Base-by-base conservation (phyloP, 2,113 vertebrate species). In the Pelmatolapia mariae region DNA sequence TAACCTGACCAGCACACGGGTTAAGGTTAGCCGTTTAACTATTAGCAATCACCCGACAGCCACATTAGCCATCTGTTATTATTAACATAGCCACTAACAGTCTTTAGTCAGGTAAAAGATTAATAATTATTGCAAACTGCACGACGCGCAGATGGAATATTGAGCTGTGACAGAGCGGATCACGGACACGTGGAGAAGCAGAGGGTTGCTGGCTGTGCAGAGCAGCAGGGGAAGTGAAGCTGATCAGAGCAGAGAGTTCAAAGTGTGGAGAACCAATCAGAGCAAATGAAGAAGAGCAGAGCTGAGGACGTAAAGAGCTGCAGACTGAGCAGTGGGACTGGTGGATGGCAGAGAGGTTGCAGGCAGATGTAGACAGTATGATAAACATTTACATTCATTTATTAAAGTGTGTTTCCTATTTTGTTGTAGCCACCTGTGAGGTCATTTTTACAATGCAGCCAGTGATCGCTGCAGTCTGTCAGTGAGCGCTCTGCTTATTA, bases 11-110 rank as follows among this genome's bases (percentile, higher is more conserved):
- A 33, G 57, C 57, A 33, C 57, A 33, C 2, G 16, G 1, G 15
- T 59, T 31, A 31, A 31, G 15, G 0, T 31, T 31, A 10, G 57
- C 26, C 0, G 15, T 59, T 31, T 59, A 61, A 61, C 57, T 61
- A 61, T 33, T 19, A 61, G 57, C 16, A 19, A 33, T 31, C 18
- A 59, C 56, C 26, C 3, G 26, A 59, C 0, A 29, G 24, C 56
- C 56, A 59, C 26, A 33, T 19, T 61, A 33, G 57, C 29, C 57
- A 11, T 63, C 57, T 31, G 57, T 1, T 61, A 61, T 61, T 61
- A 31, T 61, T 61, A 61, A 31, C 8, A 18, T 61, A 31, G 57
- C 57, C 0, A 15, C 5, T 31, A 47, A 45, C 15, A 16, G 45
- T 7, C 45, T 47, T 16, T 47, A 54, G 11, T 24, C 11, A 13